Percentiles rank a stretch among this genome's conserved stretches.
Evolutionary conservation across 2,888 invertebrate genomes (phyloP).

Genomic region (Poecilobothrus nobilitatus): DNA sequence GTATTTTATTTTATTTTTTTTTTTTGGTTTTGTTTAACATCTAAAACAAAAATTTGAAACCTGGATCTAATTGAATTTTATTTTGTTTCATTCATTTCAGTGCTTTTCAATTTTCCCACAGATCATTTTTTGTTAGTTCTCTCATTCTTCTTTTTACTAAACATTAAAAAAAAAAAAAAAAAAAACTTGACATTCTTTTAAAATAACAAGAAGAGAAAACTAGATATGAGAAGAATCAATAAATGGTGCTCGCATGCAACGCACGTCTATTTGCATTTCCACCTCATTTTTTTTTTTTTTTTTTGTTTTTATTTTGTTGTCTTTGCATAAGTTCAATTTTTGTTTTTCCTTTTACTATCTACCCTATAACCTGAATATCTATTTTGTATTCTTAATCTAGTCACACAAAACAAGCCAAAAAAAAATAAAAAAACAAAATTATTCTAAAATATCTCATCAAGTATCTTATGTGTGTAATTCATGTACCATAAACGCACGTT

Average conservation of each 20-base stretch:
- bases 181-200: not conserved
- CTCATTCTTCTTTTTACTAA: too few species aligned
- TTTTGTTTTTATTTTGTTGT: not conserved
- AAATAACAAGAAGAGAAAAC: not conserved
- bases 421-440: not conserved
- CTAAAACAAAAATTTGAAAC: not conserved
- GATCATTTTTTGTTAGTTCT: not conserved
- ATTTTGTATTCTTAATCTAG: not conserved
- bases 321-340: not conserved
- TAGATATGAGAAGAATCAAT: not conserved
- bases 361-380: not conserved
- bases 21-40: not conserved
- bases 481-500: not conserved
- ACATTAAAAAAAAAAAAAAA: not conserved
- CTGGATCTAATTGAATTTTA: not conserved
- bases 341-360: not conserved
- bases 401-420: not conserved
- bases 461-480: too few species aligned
- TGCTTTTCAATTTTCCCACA: not conserved
- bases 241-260: not conserved
- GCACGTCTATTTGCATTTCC: conserved; percentile 6
- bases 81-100: not conserved
- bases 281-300: not conserved
- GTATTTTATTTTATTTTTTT: not conserved
- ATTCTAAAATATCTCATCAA: not conserved